A percentile compares a stretch with the other conserved stretches of the same genome.
phyloP scores from a whole-genome alignment of 2,797 vertebrate species.

The Parauchenoglanis ngamensis region DNA sequence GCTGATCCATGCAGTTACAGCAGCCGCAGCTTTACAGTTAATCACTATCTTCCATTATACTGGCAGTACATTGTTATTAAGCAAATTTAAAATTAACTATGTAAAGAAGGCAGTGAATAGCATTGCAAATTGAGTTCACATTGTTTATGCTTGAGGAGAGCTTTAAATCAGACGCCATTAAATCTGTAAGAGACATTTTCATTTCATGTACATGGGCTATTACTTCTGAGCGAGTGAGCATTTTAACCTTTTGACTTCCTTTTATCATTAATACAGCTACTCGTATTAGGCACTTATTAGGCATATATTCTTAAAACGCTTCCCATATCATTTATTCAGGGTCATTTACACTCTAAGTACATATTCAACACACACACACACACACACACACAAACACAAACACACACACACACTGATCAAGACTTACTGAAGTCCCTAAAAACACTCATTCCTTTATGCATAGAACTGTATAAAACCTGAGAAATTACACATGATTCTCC shows the following conservation, averaged over 20 bases:
- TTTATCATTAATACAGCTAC: background rate
- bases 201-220: background rate
- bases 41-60: slow-evolving; percentile 54
- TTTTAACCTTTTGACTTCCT: slow-evolving; percentile 4
- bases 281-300: background rate
- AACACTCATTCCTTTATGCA: background rate
- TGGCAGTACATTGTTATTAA: background rate
- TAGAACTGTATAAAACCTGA: background rate
- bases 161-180: slow-evolving; percentile 5
- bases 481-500: background rate
- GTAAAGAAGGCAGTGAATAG: background rate
- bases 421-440: background rate
- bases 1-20: slow-evolving; percentile 69
- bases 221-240: background rate
- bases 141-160: background rate
- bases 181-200: background rate
- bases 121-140: background rate
- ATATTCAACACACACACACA: background rate
- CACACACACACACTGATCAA: background rate
- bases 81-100: background rate
- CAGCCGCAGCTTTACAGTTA: background rate
- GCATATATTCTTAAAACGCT: background rate
- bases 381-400: slow-evolving; percentile 2
- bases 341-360: background rate
- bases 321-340: background rate